Conservation (phyloP, 2,888 invertebrate genomes). For the Leptothorax acervorum region DNA sequence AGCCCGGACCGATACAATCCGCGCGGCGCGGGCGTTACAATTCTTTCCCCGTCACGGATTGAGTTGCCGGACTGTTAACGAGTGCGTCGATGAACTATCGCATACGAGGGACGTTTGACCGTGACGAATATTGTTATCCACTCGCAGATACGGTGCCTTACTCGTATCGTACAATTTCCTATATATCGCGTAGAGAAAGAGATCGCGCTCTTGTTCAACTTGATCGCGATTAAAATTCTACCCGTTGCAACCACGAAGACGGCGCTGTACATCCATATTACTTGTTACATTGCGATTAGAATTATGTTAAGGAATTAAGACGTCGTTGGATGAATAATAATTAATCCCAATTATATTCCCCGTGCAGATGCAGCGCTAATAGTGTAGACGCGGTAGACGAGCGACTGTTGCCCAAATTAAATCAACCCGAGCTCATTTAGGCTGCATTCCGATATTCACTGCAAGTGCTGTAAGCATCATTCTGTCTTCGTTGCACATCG, state of each 20-base stretch:
- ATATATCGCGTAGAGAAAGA: neutral
- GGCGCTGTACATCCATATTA: neutral
- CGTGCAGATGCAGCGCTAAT: neutral
- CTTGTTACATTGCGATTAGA: neutral
- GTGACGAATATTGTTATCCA: conserved; percentile 34
- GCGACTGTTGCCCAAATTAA: neutral
- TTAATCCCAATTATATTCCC: conserved; percentile 14
- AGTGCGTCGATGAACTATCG: conserved; percentile 41
- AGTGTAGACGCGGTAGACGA: neutral
- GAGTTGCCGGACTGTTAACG: conserved; percentile 44
- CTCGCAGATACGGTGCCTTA: neutral
- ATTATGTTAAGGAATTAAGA: neutral
- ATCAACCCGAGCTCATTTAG: neutral
- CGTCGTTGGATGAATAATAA: conserved; percentile 11
- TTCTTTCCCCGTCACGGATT: conserved; percentile 32
- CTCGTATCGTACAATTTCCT: neutral
- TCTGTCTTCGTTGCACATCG: no score
- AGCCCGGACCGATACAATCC: neutral
- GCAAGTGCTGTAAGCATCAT: no score
- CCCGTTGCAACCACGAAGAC: neutral
- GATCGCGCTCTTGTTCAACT: neutral
- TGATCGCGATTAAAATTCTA: neutral
- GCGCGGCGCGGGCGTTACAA: neutral
- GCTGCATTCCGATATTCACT: no score
- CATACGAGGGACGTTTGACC: conserved; percentile 22